Evolutionary conservation across 2,888 invertebrate species (phyloP), one percentile per base, ranked within the genome.

Genomic region (Apoderus coryli): DNA sequence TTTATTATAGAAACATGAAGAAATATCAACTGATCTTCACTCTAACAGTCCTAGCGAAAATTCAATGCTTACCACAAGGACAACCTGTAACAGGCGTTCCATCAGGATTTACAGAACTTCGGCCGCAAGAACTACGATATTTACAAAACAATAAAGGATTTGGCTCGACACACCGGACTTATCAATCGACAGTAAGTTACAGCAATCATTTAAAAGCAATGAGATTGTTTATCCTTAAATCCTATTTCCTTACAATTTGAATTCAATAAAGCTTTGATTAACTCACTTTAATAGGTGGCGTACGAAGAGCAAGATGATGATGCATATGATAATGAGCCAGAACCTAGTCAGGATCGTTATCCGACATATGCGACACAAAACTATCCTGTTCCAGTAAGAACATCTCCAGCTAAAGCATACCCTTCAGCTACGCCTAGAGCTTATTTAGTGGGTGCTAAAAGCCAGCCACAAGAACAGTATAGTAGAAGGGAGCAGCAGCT

Each of bases 331-430:
- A 45, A 42, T 25, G 38, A 41, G 5, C 40, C 43, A 5, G 47
- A 45, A 35, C 33, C 42, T 22, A 45, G 42, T 25, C 47, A 47
- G 34, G 43, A 45, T 30, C 33, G 46, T 24, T 35, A 43, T 16
- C 44, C 44, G 4, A 44, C 45, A 4, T 46, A 40, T 15, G 37
- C 33, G 3, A n/a, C n/a, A n/a, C n/a, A n/a, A n/a, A 39, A 39
- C 23, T 44, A 44, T 25, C 42, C 38, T 0, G 29, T 37, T 15
- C 35, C 33, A 25, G 34, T 35, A 11, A 36, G 38, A 10, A 29
- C 32, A n/a, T n/a, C 35, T 16, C 27, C 33, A 4, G 25, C 25
- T 5, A 40, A 42, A 26, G 27, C 33, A 7, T 29, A 37, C 19
- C 29, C 35, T 6, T 9, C 26, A n/a, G 4, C 16, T 13, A 35